Conservation (phyloP, 2,797 vertebrate genomes). For the Sebastes oblongus region DNA sequence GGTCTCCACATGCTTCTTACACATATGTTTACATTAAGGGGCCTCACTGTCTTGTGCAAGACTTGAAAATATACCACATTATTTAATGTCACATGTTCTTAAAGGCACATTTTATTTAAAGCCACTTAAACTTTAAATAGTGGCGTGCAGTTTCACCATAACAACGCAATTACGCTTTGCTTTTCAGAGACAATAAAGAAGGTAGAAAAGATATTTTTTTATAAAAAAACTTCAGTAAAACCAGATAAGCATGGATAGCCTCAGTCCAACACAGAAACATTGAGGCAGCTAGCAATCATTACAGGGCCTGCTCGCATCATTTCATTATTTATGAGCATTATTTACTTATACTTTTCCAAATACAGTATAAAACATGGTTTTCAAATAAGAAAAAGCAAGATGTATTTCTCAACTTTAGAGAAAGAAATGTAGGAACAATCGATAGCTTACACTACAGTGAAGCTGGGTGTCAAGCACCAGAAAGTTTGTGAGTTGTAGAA, state of each 20-base stretch:
- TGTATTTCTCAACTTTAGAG: slow-evolving; percentile 6
- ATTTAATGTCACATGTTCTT: background rate
- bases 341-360: slow-evolving; percentile 2
- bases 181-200: background rate
- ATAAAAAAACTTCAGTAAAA: background rate
- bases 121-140: background rate
- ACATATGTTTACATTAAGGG: no score
- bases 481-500: background rate
- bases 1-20: no score
- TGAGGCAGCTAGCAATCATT: background rate
- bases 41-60: no score
- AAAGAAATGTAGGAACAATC: slow-evolving; percentile 8
- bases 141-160: background rate
- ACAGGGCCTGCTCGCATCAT: background rate
- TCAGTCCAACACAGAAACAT: background rate
- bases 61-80: no score
- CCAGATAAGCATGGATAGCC: background rate
- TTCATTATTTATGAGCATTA: slow-evolving; percentile 1
- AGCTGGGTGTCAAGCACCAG: slow-evolving; percentile 1
- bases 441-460: background rate
- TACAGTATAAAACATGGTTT: background rate
- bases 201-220: background rate
- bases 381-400: background rate
- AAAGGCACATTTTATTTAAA: background rate
- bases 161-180: background rate